Conservation (phyloP, 2,797 vertebrate species). For the Liparis tanakae region DNA sequence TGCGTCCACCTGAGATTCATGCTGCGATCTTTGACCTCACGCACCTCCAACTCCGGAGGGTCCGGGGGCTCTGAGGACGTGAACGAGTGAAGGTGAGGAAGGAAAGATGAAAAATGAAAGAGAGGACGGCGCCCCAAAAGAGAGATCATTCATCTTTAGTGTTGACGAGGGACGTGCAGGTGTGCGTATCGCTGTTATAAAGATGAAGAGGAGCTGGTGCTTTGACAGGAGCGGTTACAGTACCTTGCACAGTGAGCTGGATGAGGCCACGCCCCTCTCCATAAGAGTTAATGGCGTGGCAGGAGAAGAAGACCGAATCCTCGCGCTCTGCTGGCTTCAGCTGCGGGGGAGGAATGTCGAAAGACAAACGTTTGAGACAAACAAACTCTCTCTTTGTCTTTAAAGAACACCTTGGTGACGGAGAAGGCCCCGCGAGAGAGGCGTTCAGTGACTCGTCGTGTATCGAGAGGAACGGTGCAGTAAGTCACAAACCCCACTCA, state of each 20-base stretch:
- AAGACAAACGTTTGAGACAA: slow-evolving; percentile 43
- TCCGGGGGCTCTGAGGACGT: slow-evolving; percentile 91
- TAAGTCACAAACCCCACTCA: neutral
- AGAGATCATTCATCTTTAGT: neutral
- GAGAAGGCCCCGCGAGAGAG: neutral
- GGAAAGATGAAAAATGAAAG: neutral
- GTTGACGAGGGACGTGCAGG: neutral
- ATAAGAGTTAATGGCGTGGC: slow-evolving; percentile 97
- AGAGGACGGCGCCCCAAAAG: neutral
- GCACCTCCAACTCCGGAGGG: slow-evolving; percentile 95
- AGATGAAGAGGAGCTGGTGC: slow-evolving; percentile 13
- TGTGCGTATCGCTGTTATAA: slow-evolving; percentile 8
- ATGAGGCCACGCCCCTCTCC: slow-evolving; percentile 97
- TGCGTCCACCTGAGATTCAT: slow-evolving; percentile 98
- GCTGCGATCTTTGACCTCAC: slow-evolving; percentile 96
- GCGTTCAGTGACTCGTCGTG: slow-evolving; percentile 2
- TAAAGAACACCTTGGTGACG: slow-evolving; percentile 29
- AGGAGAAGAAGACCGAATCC: slow-evolving; percentile 98
- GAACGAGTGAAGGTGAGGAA: slow-evolving; percentile 12
- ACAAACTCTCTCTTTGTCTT: slow-evolving; percentile 32
- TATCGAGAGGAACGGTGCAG: slow-evolving; percentile 3
- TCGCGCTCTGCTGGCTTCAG: slow-evolving; percentile 96
- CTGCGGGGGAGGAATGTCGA: slow-evolving; percentile 71
- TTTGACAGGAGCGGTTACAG: slow-evolving; percentile 26
- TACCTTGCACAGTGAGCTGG: slow-evolving; percentile 98